Base-by-base conservation (phyloP, 2,113 vertebrate genomes). In the Ptyas mucosa region DNA sequence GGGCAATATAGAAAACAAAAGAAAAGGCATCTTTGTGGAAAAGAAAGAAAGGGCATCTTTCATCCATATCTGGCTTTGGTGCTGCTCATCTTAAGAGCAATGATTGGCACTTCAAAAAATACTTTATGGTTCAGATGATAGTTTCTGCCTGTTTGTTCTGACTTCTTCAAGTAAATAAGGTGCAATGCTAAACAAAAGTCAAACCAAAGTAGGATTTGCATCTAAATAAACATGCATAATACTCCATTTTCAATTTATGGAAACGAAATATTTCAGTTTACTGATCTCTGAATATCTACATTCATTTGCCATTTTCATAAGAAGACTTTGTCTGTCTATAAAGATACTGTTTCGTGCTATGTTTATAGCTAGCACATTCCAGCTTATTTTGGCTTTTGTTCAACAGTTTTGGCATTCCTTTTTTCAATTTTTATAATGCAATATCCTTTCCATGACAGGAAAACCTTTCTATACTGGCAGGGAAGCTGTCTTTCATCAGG, bases 221-320 rank as follows among this genome's bases (percentile, higher is more conserved):
- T 20, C 69, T 81, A 15, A 85, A 39, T 21, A 85, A 51, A 34
- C 1, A 46, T 34, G 26, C 7, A 64, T 1, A 81, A 43, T 69
- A 39, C 29, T 54, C 23, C 26, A 89, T 87, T 87, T 88, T 75
- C 1, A 29, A 89, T 9, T 57, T 92, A 29, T 5, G 55, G 91
- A 91, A 81, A 26, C 23, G n/a, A 10, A 1, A 23, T 1, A 15
- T 85, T 54, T 69, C 46, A 93, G 89, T 1, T 0, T 0, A 0
- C 0, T 18, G 51, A 34, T 91, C 24, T 61, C 5, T 88, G 39
- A 52, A n/a, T 34, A 26, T 14, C 55, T 87, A 81, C 86, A 75
- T 64, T 15, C 93, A 29, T 8, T 69, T 39, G 11, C 53, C 0
- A 0, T 43, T 93, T 90, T 39, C 87, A 0, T 0, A n/a, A 26